Evolutionary conservation across 2,113 vertebrate species (phyloP), one percentile per base, ranked within the genome.

Genomic region (Thamnophis sirtalis): DNA sequence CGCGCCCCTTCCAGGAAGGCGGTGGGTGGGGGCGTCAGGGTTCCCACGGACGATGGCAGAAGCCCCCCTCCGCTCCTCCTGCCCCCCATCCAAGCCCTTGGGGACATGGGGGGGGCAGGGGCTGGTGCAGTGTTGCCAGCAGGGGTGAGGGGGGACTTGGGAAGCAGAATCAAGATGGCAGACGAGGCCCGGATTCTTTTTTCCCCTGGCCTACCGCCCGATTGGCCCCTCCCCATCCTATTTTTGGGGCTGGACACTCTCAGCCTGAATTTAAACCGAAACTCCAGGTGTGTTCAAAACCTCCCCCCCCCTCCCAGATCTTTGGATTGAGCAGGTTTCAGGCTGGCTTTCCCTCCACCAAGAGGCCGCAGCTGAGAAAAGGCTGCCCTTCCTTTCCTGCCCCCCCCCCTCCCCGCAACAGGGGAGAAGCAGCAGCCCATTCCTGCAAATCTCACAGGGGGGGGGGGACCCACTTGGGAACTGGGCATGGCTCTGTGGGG

Each of bases 41-140:
- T 4, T 24, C n/a, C n/a, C 21, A 1, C 17, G 3, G 9, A 8
- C 0, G 3, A n/a, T 2, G 63, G n/a, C 63, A 6, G n/a, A 33
- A 33, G 4, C 11, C 4, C 13, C n/a, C 60, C 60, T 11, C 28
- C 5, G 11, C 28, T 4, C 28, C 13, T 13, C 60, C 60, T 68
- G 56, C 22, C 60, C 60, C 60, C 60, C 60, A n/a, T n/a, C 28
- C 11, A n/a, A 68, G 60, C 10, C 11, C 11, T 10, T 4, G 13
- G 60, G 60, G 60, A 68, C 60, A 5, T 43, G 0, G 26, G 60
- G 28, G 26, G 58, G 1, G 56, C 11, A 0, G 54, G 15, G 10
- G 26, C 9, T 63, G 58, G 9, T 11, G 3, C 9, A 9, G 22
- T 28, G 9, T 63, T 63, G 26, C 58, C 58, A 60, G 11, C 2